Evolutionary conservation across 1,140 invertebrate genomes (phyloP).

Genomic region (Macrobrachium nipponense): DNA sequence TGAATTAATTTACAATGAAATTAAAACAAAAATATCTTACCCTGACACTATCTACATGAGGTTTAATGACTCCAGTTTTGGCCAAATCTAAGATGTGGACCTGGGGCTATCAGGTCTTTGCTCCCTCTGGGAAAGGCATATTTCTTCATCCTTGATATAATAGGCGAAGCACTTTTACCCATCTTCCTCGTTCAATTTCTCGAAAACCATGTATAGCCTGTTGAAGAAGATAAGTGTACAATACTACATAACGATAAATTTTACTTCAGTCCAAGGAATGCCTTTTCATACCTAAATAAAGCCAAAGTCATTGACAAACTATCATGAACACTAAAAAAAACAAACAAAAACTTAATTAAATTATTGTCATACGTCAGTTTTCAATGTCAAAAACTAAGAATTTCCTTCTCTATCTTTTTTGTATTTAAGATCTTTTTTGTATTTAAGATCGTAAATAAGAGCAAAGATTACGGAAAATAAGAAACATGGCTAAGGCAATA

Average conservation of each 20-base stretch:
- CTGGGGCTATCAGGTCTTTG: constrained; percentile 75
- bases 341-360: no score
- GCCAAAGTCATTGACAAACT: no score
- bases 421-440: no score
- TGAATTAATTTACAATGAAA: not conserved
- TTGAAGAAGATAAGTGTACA: constrained; percentile 53
- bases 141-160: constrained; percentile 79
- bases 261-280: not conserved
- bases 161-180: constrained; percentile 79
- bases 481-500: no score
- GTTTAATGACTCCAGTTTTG: constrained; percentile 91
- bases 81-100: constrained; percentile 93
- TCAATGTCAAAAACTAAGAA: no score
- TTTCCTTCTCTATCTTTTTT: no score
- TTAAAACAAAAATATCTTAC: constrained; percentile 72
- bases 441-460: no score
- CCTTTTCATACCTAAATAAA: not conserved
- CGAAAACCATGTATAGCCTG: constrained; percentile 96
- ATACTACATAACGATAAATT: constrained; percentile 19
- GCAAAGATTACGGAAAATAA: no score
- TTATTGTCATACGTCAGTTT: no score
- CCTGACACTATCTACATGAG: constrained; percentile 93
- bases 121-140: constrained; percentile 79
- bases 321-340: no score
- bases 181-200: constrained; percentile 91